A percentile compares a stretch with the other conserved stretches of the same genome.
Evolutionary conservation across 2,888 invertebrate genomes (phyloP).

Genomic region (Drosophila infuscata): DNA sequence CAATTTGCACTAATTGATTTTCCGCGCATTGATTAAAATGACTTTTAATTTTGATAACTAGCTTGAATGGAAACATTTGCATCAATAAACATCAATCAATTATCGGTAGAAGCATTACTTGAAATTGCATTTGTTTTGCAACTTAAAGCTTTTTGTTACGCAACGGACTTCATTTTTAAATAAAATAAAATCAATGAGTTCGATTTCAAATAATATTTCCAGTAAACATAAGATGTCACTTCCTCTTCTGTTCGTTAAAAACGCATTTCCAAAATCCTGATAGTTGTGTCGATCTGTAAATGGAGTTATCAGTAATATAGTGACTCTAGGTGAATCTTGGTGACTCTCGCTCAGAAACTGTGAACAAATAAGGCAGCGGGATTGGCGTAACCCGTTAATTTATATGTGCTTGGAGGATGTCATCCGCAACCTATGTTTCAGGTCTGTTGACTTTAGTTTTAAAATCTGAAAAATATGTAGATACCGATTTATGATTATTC

Average conservation of each 20-base stretch:
- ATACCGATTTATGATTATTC: not conserved
- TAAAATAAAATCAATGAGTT: slow-evolving; percentile 15
- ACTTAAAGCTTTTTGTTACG: slow-evolving; percentile 12
- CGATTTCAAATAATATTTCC: slow-evolving; percentile 32
- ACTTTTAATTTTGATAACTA: slow-evolving; percentile 40
- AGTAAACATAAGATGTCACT: slow-evolving; percentile 41
- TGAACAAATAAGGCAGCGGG: no score
- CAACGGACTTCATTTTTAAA: slow-evolving; percentile 17
- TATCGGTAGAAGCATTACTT: not conserved
- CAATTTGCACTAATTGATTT: slow-evolving; percentile 28
- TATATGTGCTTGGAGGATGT: no score
- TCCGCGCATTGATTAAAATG: slow-evolving; percentile 14
- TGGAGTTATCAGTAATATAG: no score
- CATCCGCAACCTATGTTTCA: no score
- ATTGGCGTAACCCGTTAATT: no score
- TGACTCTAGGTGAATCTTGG: no score
- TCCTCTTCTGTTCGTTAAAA: slow-evolving; percentile 71
- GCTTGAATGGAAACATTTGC: slow-evolving; percentile 2
- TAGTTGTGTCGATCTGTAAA: no score
- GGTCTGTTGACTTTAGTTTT: no score
- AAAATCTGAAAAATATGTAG: not conserved
- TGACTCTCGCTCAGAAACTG: no score
- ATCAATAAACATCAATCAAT: slow-evolving; percentile 37
- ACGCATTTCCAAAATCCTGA: slow-evolving; percentile 57
- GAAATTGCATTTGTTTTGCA: slow-evolving; percentile 8